A percentile compares a stretch with the other conserved stretches of the same genome.
Conservation (phyloP, 2,797 vertebrate species). For the Bradypodion pumilum region DNA sequence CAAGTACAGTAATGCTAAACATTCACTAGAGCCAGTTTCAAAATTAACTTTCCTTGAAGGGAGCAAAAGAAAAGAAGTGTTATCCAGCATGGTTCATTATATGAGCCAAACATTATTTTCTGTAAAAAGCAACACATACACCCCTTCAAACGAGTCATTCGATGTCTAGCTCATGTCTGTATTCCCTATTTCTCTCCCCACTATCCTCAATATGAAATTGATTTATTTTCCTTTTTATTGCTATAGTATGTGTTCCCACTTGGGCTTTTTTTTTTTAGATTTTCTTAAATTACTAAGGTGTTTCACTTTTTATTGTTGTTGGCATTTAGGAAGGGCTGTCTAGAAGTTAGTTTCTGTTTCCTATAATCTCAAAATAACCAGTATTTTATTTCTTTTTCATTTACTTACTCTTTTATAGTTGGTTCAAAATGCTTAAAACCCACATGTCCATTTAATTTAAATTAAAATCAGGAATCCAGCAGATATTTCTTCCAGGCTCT, state of each 20-base stretch:
- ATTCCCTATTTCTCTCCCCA: background rate
- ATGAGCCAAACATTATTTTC: too few species aligned
- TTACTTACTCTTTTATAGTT: background rate
- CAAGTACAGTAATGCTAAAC: too few species aligned
- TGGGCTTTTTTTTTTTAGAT: background rate
- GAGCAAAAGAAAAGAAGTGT: too few species aligned
- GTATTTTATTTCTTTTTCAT: background rate
- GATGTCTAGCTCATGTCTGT: too few species aligned
- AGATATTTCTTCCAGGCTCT: background rate
- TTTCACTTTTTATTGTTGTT: too few species aligned
- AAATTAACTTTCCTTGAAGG: too few species aligned
- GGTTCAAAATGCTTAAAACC: background rate
- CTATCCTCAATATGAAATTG: background rate
- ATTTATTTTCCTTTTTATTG: background rate
- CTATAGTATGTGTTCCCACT: background rate
- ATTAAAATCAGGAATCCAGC: background rate
- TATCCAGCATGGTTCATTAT: too few species aligned
- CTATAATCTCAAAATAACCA: background rate
- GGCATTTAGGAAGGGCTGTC: too few species aligned
- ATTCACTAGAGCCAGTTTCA: too few species aligned
- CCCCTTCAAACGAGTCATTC: too few species aligned
- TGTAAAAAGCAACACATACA: too few species aligned
- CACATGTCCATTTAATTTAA: background rate
- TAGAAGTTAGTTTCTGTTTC: background rate
- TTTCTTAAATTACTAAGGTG: too few species aligned